Conservation (phyloP, 2,888 invertebrate species). For the Temnothorax ravouxi region DNA sequence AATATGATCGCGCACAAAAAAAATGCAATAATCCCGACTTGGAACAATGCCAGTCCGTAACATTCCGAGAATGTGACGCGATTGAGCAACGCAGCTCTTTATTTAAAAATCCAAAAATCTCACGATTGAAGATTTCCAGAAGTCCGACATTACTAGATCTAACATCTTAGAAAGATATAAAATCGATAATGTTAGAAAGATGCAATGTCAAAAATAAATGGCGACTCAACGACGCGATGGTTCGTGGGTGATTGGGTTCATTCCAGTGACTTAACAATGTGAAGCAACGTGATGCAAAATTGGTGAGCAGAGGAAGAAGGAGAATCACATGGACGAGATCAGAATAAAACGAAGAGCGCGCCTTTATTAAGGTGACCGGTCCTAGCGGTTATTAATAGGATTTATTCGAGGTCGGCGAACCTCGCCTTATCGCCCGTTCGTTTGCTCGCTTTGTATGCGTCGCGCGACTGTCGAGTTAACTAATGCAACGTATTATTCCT, state of each 20-base stretch:
- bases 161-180: background rate
- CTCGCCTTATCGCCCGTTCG: slow-evolving; percentile 69
- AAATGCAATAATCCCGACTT: background rate
- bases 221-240: background rate
- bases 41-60: background rate
- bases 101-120: background rate
- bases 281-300: slow-evolving; percentile 6
- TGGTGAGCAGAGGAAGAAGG: background rate
- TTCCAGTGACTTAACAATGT: background rate
- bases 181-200: background rate
- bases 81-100: background rate
- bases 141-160: background rate
- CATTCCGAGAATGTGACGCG: background rate
- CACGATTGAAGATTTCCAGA: background rate
- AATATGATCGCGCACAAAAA: background rate
- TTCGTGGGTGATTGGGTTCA: background rate
- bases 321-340: background rate
- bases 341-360: slow-evolving; percentile 33
- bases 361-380: slow-evolving; percentile 49
- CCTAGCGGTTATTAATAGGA: slow-evolving; percentile 71
- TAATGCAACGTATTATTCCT: slow-evolving; percentile 75
- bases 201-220: background rate
- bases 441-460: slow-evolving; percentile 73
- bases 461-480: slow-evolving; percentile 74
- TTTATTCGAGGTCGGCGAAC: slow-evolving; percentile 75